Conservation (phyloP, 2,888 invertebrate genomes). For the Volucella bombylans region DNA sequence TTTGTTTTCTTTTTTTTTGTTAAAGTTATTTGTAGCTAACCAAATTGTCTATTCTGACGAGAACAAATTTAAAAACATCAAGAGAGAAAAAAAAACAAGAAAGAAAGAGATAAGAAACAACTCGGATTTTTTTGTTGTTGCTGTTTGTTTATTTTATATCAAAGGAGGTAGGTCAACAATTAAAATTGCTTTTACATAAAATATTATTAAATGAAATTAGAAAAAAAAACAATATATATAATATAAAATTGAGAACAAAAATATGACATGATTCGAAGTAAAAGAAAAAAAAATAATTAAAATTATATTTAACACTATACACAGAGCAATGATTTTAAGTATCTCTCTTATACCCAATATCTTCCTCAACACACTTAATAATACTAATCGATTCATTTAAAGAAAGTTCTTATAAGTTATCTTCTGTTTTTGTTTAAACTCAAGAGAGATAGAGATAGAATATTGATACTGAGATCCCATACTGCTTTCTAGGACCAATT, state of each 20-base stretch:
- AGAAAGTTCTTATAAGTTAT: neutral
- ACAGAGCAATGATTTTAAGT: conserved; percentile 42
- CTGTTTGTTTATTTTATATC: conserved; percentile 7
- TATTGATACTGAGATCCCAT: conserved; percentile 62
- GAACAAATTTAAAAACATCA: conserved; percentile 38
- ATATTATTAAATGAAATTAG: conserved; percentile 45
- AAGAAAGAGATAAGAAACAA: neutral
- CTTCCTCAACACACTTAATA: conserved; percentile 45
- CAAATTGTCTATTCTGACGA: conserved; percentile 61
- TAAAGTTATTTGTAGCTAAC: conserved; percentile 12
- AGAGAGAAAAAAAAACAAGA: conserved; percentile 17
- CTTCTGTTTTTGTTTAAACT: conserved; percentile 19
- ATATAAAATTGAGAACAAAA: conserved; percentile 6
- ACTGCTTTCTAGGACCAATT: conserved; percentile 60
- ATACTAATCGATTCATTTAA: conserved; percentile 76
- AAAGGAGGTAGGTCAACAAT: conserved; percentile 46
- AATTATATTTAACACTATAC: conserved; percentile 30
- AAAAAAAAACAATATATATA: conserved; percentile 25
- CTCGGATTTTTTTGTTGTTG: neutral
- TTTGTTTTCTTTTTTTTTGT: conserved; percentile 8
- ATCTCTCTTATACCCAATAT: conserved; percentile 53
- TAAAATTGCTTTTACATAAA: conserved; percentile 47
- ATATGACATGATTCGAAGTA: conserved; percentile 29
- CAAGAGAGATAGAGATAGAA: conserved; percentile 15
- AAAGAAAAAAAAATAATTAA: conserved; percentile 20